Conservation (phyloP, 2,797 vertebrate genomes). For the Peromyscus attwateri region DNA sequence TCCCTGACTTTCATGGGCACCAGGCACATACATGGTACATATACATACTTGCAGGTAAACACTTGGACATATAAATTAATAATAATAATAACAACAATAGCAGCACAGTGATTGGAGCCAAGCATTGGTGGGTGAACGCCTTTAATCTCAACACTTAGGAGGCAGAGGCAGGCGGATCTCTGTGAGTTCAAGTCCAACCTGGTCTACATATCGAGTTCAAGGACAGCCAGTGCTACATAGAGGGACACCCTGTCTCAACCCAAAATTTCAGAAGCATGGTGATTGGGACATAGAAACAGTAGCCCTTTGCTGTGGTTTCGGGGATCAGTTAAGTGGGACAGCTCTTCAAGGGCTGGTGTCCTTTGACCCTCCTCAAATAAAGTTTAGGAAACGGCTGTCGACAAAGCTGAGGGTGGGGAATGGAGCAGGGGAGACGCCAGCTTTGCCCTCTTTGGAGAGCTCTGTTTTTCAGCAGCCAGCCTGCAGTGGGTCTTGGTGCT, state of each 20-base stretch:
- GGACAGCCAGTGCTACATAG: not conserved
- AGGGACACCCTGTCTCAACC: not conserved
- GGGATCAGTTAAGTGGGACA: not conserved
- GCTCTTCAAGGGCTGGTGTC: not conserved
- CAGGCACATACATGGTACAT: too few species aligned
- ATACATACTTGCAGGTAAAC: not conserved
- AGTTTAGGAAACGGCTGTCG: not conserved
- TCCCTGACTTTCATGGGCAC: not conserved
- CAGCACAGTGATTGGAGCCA: not conserved
- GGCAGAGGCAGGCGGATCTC: too few species aligned
- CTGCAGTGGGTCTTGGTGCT: not conserved
- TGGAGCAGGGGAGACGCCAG: not conserved
- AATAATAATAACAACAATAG: not conserved
- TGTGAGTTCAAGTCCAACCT: not conserved
- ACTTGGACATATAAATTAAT: not conserved
- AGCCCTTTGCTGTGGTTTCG: not conserved
- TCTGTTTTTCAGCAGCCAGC: conserved; percentile 30
- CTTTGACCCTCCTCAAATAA: not conserved
- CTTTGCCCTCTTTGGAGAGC: not conserved
- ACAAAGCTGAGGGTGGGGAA: not conserved
- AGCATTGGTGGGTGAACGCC: too few species aligned
- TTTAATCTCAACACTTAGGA: not conserved
- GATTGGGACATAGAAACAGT: not conserved
- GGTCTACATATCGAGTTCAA: not conserved
- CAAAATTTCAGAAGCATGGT: not conserved